Evolutionary conservation across 2,797 vertebrate species (phyloP), one percentile per base, ranked within the genome.

Genomic region (Danio albolineatus): DNA sequence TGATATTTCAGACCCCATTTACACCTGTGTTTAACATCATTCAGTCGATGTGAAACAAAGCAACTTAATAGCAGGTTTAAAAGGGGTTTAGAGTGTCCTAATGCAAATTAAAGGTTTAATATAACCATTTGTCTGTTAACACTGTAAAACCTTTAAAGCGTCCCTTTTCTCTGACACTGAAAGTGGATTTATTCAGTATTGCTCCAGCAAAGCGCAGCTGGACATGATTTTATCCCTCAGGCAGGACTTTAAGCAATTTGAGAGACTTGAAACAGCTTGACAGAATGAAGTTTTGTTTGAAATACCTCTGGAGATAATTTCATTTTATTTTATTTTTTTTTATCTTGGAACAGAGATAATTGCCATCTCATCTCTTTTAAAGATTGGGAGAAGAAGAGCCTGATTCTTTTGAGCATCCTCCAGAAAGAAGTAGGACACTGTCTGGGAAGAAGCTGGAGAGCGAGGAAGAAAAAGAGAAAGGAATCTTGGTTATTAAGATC

Each of bases 401-500:
- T 17, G 57, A 28, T 28, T 28, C 21, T 61, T 62, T 62, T 75
- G 54, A 73, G 71, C 21, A 36, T 60, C 36, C 46, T 17, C 12
- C 36, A 75, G 36, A 75, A 75, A 41, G 36, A 75, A 64, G 46
- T 66, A 53, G 38, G 41, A 14, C 62, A 67, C 41, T 57, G 51
- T 76, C 64, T 67, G 53, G 44, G 43, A 59, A 28, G 4, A 57
- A 57, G 64, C 13, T 10, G 7, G 21, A 57, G 51, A 57, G 48
- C 36, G 67, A 44, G 21, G 41, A 51, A 77, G 41, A 59, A 39
- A 73, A 41, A 73, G 16, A 48, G 10, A 54, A 36, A 16, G 10
- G 16, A 48, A 48, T 56, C 61, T 54, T 54, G 48, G 38, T 65
- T 44, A 76, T 76, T 65, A 65, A 65, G 60, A 76, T 65, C 60